Base-by-base conservation (phyloP, 2,888 invertebrate genomes). In the Amphimallon solstitiale region DNA sequence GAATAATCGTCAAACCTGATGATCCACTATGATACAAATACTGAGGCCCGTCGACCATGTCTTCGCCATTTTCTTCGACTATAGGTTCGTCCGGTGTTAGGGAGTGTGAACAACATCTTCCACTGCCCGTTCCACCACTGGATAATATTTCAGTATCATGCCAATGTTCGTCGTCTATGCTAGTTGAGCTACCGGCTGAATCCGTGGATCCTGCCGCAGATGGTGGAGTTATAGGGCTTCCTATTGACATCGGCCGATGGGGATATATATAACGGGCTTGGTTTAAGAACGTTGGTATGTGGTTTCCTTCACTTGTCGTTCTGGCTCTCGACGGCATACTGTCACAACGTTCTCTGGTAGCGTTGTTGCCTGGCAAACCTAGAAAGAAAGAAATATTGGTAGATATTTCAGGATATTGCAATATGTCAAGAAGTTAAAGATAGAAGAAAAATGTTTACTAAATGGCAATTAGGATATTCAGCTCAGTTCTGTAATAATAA, bases 271-370 rank as follows among this genome's bases (percentile, higher is more conserved):
- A 74, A 48, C 70, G 72, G 40, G 77, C 75, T 46, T 75, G 78
- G 61, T 75, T 74, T 72, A 74, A 74, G 9, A 72, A 45, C 71
- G 81, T 75, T n/a, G n/a, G n/a, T 5, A 82, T 74, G 62, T 79
- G 81, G 56, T 75, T 78, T 63, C 88, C 86, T 76, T 90, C 90
- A 74, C 88, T 89, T 45, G 86, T 85, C 10, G 89, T 88, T 37
- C 90, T 86, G 37, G 91, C 87, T 68, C 93, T 85, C 10, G 92
- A 88, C 2, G 93, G 94, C 86, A 94, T 88, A 68, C 93, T 94
- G 81, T 93, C 94, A 80, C 92, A 92, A 66, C 94, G 87, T 74
- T 91, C 92, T 51, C 93, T 86, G 65, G 85, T 52, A 72, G n/a
- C 23, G 61, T 40, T 59, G 17, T 68, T 56, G 61, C 75, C 77